A percentile compares a stretch with the other conserved stretches of the same genome.
Conservation (phyloP, 2,888 invertebrate species). For the Agriopis marginaria region DNA sequence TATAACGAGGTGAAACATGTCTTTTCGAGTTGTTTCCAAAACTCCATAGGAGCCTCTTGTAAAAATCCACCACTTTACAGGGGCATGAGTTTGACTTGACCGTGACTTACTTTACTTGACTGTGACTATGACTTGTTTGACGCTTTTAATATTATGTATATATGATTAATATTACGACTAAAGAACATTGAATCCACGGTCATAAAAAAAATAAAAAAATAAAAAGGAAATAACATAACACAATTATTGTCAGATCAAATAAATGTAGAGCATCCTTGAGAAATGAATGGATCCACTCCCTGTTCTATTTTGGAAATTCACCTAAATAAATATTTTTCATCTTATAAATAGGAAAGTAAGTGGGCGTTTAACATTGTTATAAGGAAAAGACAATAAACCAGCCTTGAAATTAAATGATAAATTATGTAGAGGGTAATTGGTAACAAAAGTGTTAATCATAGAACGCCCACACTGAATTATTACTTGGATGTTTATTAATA, state of each 20-base stretch:
- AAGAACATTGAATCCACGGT: too few relatives aligned
- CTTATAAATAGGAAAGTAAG: conserved; percentile 5
- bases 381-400: neutral
- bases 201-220: too few relatives aligned
- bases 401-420: neutral
- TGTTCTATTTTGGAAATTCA: neutral
- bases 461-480: neutral
- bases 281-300: conserved; percentile 3
- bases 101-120: too few relatives aligned
- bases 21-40: too few relatives aligned
- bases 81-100: too few relatives aligned
- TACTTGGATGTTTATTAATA: neutral
- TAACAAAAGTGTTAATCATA: neutral
- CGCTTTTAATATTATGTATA: too few relatives aligned
- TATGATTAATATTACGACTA: too few relatives aligned
- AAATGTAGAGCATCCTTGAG: conserved; percentile 2
- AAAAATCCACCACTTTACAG: too few relatives aligned
- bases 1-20: too few relatives aligned
- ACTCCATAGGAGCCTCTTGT: too few relatives aligned
- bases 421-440: neutral
- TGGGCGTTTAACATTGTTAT: neutral
- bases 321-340: conserved; percentile 13
- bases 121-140: too few relatives aligned
- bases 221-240: too few relatives aligned
- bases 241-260: conserved; percentile 8